Conservation (phyloP, 2,113 vertebrate species). For the Acanthisitta chloris region DNA sequence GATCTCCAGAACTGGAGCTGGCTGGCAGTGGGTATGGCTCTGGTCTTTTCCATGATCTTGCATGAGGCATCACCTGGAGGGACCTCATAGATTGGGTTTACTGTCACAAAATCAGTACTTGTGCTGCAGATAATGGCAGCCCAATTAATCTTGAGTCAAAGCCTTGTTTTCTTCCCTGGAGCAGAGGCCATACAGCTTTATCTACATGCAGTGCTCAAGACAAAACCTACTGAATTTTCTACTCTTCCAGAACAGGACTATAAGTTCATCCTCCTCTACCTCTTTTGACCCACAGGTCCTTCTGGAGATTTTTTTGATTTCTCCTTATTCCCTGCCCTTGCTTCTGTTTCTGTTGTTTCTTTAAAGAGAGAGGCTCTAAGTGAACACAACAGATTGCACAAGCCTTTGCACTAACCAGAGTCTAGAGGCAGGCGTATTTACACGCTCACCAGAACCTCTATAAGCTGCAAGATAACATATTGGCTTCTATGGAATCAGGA, state of each 20-base stretch:
- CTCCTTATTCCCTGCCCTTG: neutral
- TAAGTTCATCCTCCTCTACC: neutral
- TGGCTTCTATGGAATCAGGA: neutral
- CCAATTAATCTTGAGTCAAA: neutral
- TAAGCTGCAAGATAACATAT: neutral
- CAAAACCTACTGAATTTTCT: neutral
- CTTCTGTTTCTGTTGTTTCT: neutral
- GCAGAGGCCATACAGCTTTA: neutral
- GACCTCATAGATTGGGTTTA: neutral
- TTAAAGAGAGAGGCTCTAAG: neutral
- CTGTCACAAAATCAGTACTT: neutral
- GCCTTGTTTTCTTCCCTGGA: neutral
- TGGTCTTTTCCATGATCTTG: neutral
- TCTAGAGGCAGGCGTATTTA: neutral
- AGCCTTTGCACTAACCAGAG: neutral
- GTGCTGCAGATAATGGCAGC: neutral
- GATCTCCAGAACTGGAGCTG: neutral
- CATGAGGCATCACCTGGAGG: neutral
- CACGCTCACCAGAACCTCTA: neutral
- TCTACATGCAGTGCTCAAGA: accelerated
- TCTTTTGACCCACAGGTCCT: neutral
- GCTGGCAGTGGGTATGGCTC: neutral
- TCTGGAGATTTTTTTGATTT: neutral
- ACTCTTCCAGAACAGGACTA: neutral
- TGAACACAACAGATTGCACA: neutral